phyloP scores from a whole-genome alignment of 2,888 invertebrate species.

The Unio pictorum region DNA sequence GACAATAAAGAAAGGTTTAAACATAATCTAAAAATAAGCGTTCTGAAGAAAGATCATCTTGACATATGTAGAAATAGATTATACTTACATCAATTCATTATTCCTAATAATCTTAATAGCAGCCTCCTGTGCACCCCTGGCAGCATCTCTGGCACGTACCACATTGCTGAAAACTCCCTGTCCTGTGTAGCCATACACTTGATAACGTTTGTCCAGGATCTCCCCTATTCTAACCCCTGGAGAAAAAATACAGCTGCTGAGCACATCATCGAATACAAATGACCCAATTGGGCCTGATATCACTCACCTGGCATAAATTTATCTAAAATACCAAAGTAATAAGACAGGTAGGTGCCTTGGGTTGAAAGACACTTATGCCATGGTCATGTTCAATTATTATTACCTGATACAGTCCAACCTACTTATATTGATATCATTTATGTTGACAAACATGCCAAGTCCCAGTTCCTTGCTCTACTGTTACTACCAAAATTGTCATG shows the following conservation, averaged over 20 bases:
- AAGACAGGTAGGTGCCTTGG: no score
- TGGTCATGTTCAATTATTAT: no score
- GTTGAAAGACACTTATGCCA: no score
- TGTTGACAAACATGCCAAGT: no score
- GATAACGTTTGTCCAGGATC: constrained; percentile 88
- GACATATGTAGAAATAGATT: not conserved
- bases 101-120: constrained; percentile 99
- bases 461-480: no score
- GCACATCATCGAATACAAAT: not conserved
- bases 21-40: no score
- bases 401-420: no score
- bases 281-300: not conserved
- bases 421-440: no score
- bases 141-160: constrained; percentile 92
- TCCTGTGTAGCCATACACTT: constrained; percentile 97
- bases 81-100: constrained; percentile 95
- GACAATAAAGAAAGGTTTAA: no score
- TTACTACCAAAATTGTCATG: no score
- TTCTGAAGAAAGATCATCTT: no score
- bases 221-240: constrained; percentile 93
- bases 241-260: constrained; percentile 8
- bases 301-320: not conserved
- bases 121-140: constrained; percentile 88
- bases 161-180: constrained; percentile 99
- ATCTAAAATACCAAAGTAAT: not conserved